Percentiles rank a stretch among this genome's conserved stretches.
These are phyloP conservation scores for Podargus strigoides DNA, from an alignment of 2,797 vertebrate species.

Conservation along the genomic window DNA sequence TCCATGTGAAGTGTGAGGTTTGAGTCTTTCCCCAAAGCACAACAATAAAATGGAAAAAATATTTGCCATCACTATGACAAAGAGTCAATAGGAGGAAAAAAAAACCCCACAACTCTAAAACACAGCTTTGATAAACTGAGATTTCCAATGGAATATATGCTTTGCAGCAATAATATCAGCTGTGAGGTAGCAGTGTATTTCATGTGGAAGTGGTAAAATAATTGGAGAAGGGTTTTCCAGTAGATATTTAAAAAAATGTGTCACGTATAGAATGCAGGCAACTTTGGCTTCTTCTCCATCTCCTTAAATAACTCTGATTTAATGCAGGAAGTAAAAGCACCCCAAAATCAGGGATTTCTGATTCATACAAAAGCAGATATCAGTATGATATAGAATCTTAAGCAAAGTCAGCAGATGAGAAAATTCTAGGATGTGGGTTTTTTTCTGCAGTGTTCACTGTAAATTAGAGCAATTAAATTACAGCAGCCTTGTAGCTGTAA, in stretches of 20 bases:
- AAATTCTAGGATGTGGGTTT: neutral
- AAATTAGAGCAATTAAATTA: slow-evolving; percentile 52
- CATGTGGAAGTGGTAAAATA: neutral
- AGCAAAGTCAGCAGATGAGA: slow-evolving; percentile 36
- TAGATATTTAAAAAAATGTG: neutral
- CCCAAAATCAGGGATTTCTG: neutral
- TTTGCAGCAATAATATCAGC: neutral
- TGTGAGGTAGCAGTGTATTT: neutral
- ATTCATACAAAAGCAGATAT: neutral
- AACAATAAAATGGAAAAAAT: neutral
- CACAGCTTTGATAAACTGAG: neutral
- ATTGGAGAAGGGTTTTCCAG: neutral
- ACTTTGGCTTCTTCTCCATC: neutral
- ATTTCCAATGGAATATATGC: neutral
- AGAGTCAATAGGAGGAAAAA: neutral
- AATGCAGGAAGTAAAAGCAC: neutral
- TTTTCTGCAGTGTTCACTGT: slow-evolving; percentile 13
- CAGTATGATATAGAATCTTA: neutral
- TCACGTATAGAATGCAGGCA: neutral
- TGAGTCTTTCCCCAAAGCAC: neutral
- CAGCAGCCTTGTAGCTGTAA: slow-evolving; percentile 10
- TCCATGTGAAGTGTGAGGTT: neutral
- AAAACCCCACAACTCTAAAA: neutral
- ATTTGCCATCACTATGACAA: neutral
- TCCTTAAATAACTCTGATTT: neutral